Base-by-base conservation (phyloP, 2,888 invertebrate species). In the Epistrophella euchroma region DNA sequence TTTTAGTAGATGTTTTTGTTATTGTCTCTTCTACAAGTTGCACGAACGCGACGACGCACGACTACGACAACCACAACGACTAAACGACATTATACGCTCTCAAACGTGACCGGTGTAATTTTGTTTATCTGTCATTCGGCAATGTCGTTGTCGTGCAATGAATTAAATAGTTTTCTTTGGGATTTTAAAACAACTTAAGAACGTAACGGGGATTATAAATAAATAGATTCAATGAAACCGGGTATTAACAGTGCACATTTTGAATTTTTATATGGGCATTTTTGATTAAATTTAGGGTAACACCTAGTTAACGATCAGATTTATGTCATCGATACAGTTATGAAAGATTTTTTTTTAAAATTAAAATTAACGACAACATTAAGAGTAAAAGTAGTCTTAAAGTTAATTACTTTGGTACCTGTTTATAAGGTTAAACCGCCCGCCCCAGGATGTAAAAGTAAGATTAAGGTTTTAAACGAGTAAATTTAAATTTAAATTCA, bases 41-140 rank as follows among this genome's bases (percentile, higher is more conserved):
- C 78, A 75, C 83, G 73, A 79, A 35, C 25, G 22, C 50, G 17
- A 37, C 19, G 47, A 58, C 56, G 5, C n/a, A 56, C 22, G 19
- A 56, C 10, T 2, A 52, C 13, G 9, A 52, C 22, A 2, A 52
- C 13, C 2, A n/a, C 11, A 4, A 10, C 11, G 62, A 64, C 62
- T 6, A 11, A 32, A 25, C 64, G 80, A 84, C 64, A 80, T n/a
- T n/a, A n/a, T 75, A 84, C 64, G 84, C 84, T 84, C 60, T 35
- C 75, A 75, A 84, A 80, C 83, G 83, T 84, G 83, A 84, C 79
- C 79, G 79, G 64, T 84, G 79, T 71, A 58, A 66, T 79, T 84
- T 79, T 84, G 80, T 75, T 75, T 75, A 71, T 80, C 80, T 75
- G 78, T 80, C 80, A 75, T 66, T 66, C 66, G 56, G 66, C 60